A percentile compares a stretch with the other conserved stretches of the same genome.
Conservation (phyloP, 2,888 invertebrate genomes). For the Philopedon plagiatum region DNA sequence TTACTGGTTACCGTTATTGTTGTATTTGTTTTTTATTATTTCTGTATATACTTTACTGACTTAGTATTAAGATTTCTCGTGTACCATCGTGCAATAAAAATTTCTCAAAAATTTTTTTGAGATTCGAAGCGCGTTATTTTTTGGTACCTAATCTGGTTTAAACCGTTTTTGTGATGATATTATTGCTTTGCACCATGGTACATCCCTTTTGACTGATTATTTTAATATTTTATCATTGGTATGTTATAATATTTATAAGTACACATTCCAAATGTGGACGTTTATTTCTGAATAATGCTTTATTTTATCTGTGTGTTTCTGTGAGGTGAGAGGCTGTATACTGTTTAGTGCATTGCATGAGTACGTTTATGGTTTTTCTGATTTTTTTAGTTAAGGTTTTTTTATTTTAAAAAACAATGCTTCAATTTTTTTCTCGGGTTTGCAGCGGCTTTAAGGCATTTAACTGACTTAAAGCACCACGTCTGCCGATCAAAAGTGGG, state of each 20-base stretch:
- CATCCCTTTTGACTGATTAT: slow-evolving; percentile 37
- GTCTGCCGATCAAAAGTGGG: neutral
- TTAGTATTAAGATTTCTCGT: slow-evolving; percentile 18
- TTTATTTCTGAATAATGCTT: neutral
- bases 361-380: neutral
- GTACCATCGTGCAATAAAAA: slow-evolving; percentile 27
- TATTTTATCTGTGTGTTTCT: too few relatives aligned
- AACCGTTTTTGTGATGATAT: slow-evolving; percentile 12
- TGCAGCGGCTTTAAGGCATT: too few relatives aligned
- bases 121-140: slow-evolving; percentile 13
- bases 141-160: slow-evolving; percentile 24
- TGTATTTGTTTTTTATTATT: slow-evolving; percentile 4
- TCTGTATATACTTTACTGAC: slow-evolving; percentile 8
- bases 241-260: slow-evolving; percentile 7
- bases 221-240: slow-evolving; percentile 14
- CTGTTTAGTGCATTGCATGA: too few relatives aligned
- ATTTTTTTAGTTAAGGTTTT: neutral
- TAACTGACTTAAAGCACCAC: too few relatives aligned
- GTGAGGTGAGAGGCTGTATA: too few relatives aligned
- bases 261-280: slow-evolving; percentile 27
- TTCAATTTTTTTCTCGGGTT: too few relatives aligned
- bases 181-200: slow-evolving; percentile 30
- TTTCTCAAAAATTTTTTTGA: slow-evolving; percentile 2
- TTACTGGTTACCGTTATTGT: neutral
- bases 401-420: too few relatives aligned